phyloP scores from a whole-genome alignment of 1,140 invertebrate genomes.

The Zaprionus africanus region DNA sequence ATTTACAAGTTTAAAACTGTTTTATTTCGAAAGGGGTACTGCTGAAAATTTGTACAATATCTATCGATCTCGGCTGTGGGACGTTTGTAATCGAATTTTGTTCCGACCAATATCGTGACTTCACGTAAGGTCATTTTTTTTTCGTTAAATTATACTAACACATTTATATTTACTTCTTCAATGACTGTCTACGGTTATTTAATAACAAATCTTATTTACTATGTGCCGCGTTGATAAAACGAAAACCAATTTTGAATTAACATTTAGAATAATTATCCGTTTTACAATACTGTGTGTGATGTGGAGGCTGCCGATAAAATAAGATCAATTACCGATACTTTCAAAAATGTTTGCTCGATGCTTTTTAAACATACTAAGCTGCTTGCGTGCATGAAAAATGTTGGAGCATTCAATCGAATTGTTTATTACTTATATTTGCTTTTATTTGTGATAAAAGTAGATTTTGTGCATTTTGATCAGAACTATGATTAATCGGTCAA shows the following conservation, averaged over 20 bases:
- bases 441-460: background rate
- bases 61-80: too few relatives aligned
- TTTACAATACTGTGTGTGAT: background rate
- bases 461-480: background rate
- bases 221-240: too few relatives aligned
- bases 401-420: background rate
- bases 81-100: too few relatives aligned
- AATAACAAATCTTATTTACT: too few relatives aligned
- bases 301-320: background rate
- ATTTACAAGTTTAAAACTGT: constrained; percentile 14
- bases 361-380: background rate
- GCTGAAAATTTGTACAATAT: too few relatives aligned
- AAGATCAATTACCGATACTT: background rate
- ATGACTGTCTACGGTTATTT: too few relatives aligned
- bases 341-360: background rate
- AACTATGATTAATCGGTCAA: background rate
- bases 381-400: background rate
- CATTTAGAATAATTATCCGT: background rate
- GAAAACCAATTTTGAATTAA: too few relatives aligned
- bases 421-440: background rate
- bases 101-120: too few relatives aligned
- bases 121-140: too few relatives aligned
- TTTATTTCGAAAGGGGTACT: background rate
- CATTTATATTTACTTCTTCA: too few relatives aligned
- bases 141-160: too few relatives aligned